These are phyloP conservation scores for Ceratina australensis DNA, from an alignment of 1,140 invertebrate genomes.

Conservation along the genomic window DNA sequence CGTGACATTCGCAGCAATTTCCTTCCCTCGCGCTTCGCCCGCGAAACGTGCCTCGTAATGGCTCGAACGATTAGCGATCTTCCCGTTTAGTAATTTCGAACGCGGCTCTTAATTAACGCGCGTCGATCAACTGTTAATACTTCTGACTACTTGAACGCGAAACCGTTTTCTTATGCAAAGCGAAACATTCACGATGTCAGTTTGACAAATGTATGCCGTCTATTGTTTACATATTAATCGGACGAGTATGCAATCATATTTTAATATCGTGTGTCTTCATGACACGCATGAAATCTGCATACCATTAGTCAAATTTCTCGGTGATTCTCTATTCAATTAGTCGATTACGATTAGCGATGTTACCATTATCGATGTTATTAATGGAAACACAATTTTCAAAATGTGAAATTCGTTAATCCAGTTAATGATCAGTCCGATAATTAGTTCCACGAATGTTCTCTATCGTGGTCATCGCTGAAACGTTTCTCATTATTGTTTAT, in stretches of 20 bases:
- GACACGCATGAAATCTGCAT: too few species aligned
- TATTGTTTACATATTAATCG: too few species aligned
- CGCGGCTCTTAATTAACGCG: neutral
- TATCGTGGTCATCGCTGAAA: neutral
- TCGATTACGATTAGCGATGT: neutral
- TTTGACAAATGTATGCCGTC: too few species aligned
- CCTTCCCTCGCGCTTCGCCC: neutral
- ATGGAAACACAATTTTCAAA: conserved; percentile 6
- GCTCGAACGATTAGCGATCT: neutral
- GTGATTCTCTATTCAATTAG: too few species aligned
- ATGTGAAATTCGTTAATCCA: conserved; percentile 11
- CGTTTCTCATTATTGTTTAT: too few species aligned
- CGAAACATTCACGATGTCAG: too few species aligned
- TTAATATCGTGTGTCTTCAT: too few species aligned
- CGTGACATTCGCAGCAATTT: conserved; percentile 13
- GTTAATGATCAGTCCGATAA: conserved; percentile 16
- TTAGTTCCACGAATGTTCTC: neutral
- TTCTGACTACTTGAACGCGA: too few species aligned
- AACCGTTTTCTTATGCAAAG: too few species aligned
- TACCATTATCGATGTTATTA: neutral
- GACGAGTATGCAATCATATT: too few species aligned
- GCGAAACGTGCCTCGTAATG: neutral
- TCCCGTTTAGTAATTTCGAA: neutral
- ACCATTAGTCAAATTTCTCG: too few species aligned
- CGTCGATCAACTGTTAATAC: neutral